Base-by-base conservation (phyloP, 2,113 vertebrate genomes). In the Megaleporinus macrocephalus region DNA sequence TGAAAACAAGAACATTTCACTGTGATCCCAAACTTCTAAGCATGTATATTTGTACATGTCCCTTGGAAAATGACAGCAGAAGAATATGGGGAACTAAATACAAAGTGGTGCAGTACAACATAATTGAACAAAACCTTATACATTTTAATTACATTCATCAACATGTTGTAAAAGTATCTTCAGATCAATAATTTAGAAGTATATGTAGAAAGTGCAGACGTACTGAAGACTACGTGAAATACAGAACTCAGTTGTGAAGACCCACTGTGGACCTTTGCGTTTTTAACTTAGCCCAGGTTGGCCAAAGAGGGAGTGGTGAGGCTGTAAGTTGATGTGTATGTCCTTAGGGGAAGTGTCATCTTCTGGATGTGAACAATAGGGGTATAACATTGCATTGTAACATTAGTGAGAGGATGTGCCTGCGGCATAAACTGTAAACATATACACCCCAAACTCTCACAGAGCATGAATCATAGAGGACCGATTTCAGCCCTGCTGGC, bases 341-440 rank as follows among this genome's bases (percentile, higher is more conserved):
- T 65, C 85, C 85, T 83, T 81, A 81, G 83, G 85, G 81, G 85
- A 83, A 86, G 85, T 86, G 85, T 86, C 81, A 83, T 83, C 73
- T 83, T 86, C 78, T 86, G 79, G 78, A 83, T 63, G 69, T 66
- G 85, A 83, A 86, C 85, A 86, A 86, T 83, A 79, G 74, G 74
- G 82, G 85, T 86, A 74, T 86, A 83, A 80, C 85, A 78, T 86
- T 86, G 85, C 85, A 81, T 83, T 86, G 81, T 83, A 83, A 86
- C 82, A 86, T 86, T 83, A 86, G 85, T 36, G 82, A 86, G 85
- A 83, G 85, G 85, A 86, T 86, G 85, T 81, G 85, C 85, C 85
- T 69, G 81, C 85, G 68, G 85, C 85, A 76, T 74, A 80, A 72
- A 83, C 78, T 78, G 85, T 86, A 86, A 86, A 83, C 85, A 76